Conservation (phyloP, 2,113 vertebrate genomes). For the Pandion haliaetus region DNA sequence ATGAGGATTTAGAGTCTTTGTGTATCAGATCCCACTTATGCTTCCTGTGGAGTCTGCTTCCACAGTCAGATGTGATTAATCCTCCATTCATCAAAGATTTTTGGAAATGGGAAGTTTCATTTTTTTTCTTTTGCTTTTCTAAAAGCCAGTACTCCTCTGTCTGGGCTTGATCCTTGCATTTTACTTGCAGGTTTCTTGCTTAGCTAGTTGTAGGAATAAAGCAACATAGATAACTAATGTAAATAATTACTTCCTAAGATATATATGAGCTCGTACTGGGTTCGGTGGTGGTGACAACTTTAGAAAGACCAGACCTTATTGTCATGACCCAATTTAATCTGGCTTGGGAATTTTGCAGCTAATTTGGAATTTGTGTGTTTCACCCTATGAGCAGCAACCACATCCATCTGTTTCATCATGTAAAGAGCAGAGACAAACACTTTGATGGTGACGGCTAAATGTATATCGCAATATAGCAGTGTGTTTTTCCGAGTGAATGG, state of each 20-base stretch:
- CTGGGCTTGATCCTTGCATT: neutral
- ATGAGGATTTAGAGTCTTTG: neutral
- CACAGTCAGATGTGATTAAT: neutral
- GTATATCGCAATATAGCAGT: neutral
- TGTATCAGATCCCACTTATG: neutral
- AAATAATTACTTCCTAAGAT: neutral
- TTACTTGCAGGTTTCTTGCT: neutral
- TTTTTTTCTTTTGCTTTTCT: neutral
- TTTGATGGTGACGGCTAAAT: neutral
- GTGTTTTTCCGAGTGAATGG: neutral
- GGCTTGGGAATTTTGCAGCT: neutral
- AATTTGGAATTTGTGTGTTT: neutral
- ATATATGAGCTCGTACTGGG: accelerated
- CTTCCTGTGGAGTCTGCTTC: neutral
- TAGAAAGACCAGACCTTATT: neutral
- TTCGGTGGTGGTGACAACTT: neutral
- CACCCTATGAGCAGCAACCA: neutral
- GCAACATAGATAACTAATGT: neutral
- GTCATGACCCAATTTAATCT: neutral
- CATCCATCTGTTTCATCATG: slow-evolving; percentile 20
- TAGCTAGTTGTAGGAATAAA: neutral
- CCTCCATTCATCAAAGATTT: neutral
- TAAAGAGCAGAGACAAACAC: neutral
- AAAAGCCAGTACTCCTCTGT: neutral
- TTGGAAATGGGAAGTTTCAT: neutral